Evolutionary conservation across 1,140 invertebrate genomes (phyloP), one percentile per base, ranked within the genome.

Genomic region (Macrotrachela quadricornifera): DNA sequence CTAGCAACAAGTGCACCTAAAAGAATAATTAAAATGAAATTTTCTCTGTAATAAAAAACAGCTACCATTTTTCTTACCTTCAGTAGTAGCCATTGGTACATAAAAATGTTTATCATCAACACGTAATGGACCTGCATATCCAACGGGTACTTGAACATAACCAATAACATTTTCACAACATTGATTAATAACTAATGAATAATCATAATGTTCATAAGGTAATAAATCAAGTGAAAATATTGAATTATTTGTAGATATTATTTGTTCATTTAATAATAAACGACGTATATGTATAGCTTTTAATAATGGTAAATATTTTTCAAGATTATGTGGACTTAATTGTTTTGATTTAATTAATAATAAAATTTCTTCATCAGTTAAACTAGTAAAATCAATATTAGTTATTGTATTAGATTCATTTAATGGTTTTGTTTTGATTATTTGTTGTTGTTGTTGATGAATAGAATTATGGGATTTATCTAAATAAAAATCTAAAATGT

Each of bases 131-230:
- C 94, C 94, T 9, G 84, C 91, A 57, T 90, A 79, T 8, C 94
- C 94, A 1, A 95, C 78, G 0, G 94, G 94, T 1, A 99, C 76
- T 17, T 91, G 90, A 50, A 96, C 77, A 67, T 91, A 97, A 6
- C 94, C 94, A 50, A 99, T 80, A 0, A 97, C 90, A 71, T 97
- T 99, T 67, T 99, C 92, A 71, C 92, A 97, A 64, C 94, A 99
- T 6, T 84, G 81, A 54, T 91, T 90, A 60, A 88, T 71, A 6
- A 94, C 81, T 78, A 68, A 58, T 16, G 55, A 59, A 54, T 14
- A 49, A 48, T 50, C n/a, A 36, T 54, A 54, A 44, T 36, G 38
- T 37, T 54, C n/a, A 36, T 43, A 49, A 17, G 48, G 56, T 13
- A 57, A 39, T 13, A 21, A 14, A 21, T 40, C 38, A n/a, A 50